Conservation (phyloP, 2,888 invertebrate genomes). For the Hoplodrina ambigua region DNA sequence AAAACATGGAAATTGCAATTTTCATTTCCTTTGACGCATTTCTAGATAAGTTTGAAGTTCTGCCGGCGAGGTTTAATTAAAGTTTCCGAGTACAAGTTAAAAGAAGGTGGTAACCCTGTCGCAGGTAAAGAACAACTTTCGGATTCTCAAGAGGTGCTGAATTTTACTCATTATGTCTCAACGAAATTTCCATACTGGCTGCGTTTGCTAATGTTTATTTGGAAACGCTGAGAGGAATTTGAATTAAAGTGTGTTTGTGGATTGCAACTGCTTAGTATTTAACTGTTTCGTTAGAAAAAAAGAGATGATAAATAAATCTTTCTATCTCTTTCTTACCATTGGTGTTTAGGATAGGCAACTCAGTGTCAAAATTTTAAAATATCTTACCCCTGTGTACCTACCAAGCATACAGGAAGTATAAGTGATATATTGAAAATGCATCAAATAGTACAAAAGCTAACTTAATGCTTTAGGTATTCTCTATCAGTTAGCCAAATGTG, state of each 20-base stretch:
- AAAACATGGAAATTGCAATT: conserved; percentile 64
- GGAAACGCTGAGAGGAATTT: conserved; percentile 16
- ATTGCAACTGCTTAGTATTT: background rate
- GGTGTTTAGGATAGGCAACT: no score
- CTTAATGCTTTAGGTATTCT: no score
- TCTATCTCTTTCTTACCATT: no score
- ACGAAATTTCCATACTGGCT: conserved; percentile 33
- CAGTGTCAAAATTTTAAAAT: no score
- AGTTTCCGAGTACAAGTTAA: conserved; percentile 60
- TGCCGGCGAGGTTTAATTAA: conserved; percentile 67
- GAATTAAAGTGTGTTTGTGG: background rate
- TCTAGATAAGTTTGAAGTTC: conserved; percentile 55
- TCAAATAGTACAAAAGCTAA: no score
- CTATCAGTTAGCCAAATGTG: no score
- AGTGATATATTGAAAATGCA: no score
- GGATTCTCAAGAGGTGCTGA: conserved; percentile 33
- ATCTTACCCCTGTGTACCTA: no score
- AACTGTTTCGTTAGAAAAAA: no score
- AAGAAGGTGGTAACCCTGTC: conserved; percentile 42
- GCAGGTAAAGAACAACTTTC: conserved; percentile 44
- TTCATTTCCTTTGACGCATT: conserved; percentile 62
- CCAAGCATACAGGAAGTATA: no score
- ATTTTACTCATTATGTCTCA: conserved; percentile 52
- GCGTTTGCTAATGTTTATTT: conserved; percentile 33
- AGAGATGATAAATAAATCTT: no score